Evolutionary conservation across 2,888 invertebrate species (phyloP).

Genomic region (Dysmachus trigonus): DNA sequence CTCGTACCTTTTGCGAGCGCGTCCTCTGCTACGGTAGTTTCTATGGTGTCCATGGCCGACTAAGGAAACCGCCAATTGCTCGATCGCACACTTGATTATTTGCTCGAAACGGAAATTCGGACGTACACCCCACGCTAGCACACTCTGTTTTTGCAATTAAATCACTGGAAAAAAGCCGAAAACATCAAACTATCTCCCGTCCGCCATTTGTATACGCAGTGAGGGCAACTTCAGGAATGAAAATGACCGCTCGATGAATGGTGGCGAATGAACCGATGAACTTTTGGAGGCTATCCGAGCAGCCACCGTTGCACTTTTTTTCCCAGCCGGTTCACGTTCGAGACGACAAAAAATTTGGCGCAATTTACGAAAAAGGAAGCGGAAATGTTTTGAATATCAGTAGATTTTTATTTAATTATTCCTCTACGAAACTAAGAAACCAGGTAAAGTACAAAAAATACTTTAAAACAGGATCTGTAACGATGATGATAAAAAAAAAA

Average conservation of each 20-base stretch:
- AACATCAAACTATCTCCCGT: conserved; percentile 39
- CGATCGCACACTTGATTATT: neutral
- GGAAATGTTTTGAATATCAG: neutral
- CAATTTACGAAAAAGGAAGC: neutral
- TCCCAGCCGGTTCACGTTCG: neutral
- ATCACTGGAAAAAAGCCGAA: conserved; percentile 45
- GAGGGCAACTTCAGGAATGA: conserved; percentile 30
- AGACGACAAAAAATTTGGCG: neutral
- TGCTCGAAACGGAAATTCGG: neutral
- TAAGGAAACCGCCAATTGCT: neutral
- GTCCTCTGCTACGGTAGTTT: conserved; percentile 43
- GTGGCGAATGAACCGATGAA: neutral
- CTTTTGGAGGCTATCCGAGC: neutral
- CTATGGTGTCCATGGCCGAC: conserved; percentile 40
- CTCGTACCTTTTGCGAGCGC: conserved; percentile 41
- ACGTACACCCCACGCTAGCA: neutral
- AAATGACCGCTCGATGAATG: neutral
- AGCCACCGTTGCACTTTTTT: neutral
- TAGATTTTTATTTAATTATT: neutral
- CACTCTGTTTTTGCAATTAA: conserved; percentile 26
- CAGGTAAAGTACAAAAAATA: no score
- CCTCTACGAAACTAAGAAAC: no score
- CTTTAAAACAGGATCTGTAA: no score
- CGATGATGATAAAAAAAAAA: no score
- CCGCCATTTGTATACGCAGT: conserved; percentile 49